Conservation (phyloP, 2,113 vertebrate genomes). For the Ailurus styani region DNA sequence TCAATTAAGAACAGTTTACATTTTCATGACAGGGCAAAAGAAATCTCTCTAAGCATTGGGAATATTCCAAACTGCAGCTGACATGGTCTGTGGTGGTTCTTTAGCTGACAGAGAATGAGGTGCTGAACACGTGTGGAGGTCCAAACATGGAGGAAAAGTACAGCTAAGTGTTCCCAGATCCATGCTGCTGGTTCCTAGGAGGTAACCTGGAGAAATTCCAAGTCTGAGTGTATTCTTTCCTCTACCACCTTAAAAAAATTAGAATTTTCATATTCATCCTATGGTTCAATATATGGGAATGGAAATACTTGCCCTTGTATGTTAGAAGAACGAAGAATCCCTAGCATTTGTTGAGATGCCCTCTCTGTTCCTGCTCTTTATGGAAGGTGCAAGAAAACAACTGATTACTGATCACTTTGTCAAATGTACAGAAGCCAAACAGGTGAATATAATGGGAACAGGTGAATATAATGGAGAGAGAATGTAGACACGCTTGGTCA, state of each 20-base stretch:
- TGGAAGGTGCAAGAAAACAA: background rate
- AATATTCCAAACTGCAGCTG: background rate
- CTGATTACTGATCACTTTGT: background rate
- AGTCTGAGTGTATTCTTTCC: background rate
- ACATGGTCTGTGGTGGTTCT: fast-evolving
- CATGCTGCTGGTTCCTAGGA: background rate
- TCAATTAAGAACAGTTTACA: background rate
- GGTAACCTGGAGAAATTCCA: background rate
- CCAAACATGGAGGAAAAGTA: fast-evolving
- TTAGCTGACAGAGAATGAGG: background rate
- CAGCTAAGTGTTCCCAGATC: fast-evolving
- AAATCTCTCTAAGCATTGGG: background rate
- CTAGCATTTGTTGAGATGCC: background rate
- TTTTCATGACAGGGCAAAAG: background rate
- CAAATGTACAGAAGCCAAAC: background rate
- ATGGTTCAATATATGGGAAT: background rate
- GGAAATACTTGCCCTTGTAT: background rate
- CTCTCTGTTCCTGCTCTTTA: background rate
- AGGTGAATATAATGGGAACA: background rate
- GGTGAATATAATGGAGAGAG: background rate
- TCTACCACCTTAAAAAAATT: background rate
- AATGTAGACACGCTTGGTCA: too few species aligned
- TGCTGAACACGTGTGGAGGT: background rate
- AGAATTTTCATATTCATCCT: background rate
- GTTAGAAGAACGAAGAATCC: background rate